These are phyloP conservation scores for Corythaeola cristata DNA, from an alignment of 2,113 vertebrate genomes.

Conservation along the genomic window DNA sequence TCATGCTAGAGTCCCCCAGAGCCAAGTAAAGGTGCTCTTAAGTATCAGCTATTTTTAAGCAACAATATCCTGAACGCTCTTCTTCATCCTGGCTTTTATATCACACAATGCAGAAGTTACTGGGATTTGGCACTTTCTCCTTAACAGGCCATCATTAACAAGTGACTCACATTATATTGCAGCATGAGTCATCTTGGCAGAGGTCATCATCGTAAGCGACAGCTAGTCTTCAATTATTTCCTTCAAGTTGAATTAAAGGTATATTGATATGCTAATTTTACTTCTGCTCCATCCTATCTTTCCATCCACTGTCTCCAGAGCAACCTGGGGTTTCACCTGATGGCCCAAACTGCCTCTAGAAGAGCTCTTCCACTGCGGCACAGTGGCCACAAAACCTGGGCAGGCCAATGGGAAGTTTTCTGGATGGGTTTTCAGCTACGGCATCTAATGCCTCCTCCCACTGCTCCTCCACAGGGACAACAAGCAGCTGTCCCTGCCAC, in stretches of 20 bases:
- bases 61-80: background rate
- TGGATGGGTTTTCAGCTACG: background rate
- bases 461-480: background rate
- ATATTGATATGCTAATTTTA: slow-evolving; percentile 49
- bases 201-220: slow-evolving; percentile 45
- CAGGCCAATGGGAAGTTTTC: background rate
- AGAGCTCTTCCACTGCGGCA: background rate
- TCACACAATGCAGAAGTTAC: background rate
- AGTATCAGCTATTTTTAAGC: background rate
- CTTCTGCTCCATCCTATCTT: background rate
- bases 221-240: slow-evolving; percentile 56
- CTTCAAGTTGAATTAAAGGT: slow-evolving; percentile 52
- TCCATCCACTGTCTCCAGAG: background rate
- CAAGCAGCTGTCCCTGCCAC: background rate
- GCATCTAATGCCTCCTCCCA: background rate
- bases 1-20: background rate
- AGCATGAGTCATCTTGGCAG: slow-evolving; percentile 48
- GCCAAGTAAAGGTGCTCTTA: background rate
- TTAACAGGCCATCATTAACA: slow-evolving; percentile 44
- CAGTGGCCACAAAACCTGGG: background rate
- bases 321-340: slow-evolving; percentile 1
- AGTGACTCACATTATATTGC: slow-evolving; percentile 61
- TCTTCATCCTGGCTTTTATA: background rate
- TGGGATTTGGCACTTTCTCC: background rate
- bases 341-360: background rate